Evolutionary conservation across 2,113 vertebrate species (phyloP), one percentile per base, ranked within the genome.

Genomic region (Zosterops japonicus): DNA sequence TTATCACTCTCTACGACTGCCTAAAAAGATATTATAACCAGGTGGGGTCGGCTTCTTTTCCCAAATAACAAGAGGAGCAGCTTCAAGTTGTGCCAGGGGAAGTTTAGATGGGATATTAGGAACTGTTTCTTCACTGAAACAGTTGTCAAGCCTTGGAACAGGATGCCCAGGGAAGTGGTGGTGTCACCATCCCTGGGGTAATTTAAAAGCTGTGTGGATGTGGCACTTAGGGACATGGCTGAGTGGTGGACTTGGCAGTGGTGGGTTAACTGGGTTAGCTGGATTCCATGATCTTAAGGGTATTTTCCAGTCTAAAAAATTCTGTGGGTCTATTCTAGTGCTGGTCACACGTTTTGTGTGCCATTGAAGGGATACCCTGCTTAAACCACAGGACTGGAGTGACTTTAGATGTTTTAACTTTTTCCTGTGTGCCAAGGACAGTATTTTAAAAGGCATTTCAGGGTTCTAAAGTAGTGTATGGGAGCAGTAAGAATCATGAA

Each of bases 1-100:
- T 83, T 3, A 24, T 0, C 0, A 1, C 9, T 36, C 24, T 41
- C 65, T 19, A 14, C 11, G 56, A 2, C 9, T 79, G 2, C 31
- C 31, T 57, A 42, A 60, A 55, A 8, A 25, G 36, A 33, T 24
- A 1, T 0, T 67, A 27, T 15, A 47, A 56, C 0, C 2, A 56
- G 14, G 14, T 46, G 25, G 9, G 8, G 10, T 35, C 0, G 0
- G 35, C 33, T 42, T 67, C n/a, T 53, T 53, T 6, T 77, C 6
- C 44, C 31, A 64, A 20, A 22, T 31, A 41, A 24, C 11, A 35
- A 52, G 28, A 3, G 5, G n/a, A 82, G 61, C 4, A 8, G 27
- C 50, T 14, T 42, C 12, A 52, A 11, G 27, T 27, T 85, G 25
- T 3, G 1, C 11, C 18, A 49, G 59, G n/a, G 17, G 2, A 74